Evolutionary conservation across 2,797 vertebrate genomes (phyloP), one percentile per base, ranked within the genome.

Genomic region (Urosaurus nigricauda): DNA sequence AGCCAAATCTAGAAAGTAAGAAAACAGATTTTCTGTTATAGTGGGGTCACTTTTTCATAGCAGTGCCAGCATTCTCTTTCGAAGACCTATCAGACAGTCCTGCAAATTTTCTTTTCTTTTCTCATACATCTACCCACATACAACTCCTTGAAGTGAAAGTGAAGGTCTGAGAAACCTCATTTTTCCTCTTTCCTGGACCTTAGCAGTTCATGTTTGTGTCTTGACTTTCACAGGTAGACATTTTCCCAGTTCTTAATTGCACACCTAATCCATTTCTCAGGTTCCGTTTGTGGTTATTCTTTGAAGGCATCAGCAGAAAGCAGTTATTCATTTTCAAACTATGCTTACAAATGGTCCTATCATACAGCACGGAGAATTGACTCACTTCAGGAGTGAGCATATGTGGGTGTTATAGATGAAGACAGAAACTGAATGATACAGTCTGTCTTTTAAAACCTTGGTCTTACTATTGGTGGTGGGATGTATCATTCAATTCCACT

Each of bases 121-220:
- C 60, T 65, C 60, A 88, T 19, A n/a, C 35, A 2, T 1, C 0
- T 16, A 19, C 2, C 24, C 47, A 14, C n/a, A 35, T 0, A 0
- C 0, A 74, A 35, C 73, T 24, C 16, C 0, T 14, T 2, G 24
- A 65, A 29, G 26, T 26, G 63, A 47, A 21, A 70, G 78, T 26
- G 58, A 5, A 14, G 91, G 80, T 84, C 90, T 12, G 6, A 84
- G 79, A 74, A 11, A 14, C 26, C 78, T 73, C 14, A 11, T 2
- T 87, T 40, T 78, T 87, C 75, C 11, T 0, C 84, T 56, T 91
- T 79, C 35, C 63, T 29, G 26, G 24, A 65, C 26, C 7, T 0
- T 65, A 26, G 26, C 63, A 11, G 63, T 65, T 65, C 26, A 8
- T 29, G 63, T 29, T 60, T 65, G 24, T 29, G 26, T 65, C 63